Conservation (phyloP, 1,140 invertebrate genomes). For the Tigriopus japonicus region DNA sequence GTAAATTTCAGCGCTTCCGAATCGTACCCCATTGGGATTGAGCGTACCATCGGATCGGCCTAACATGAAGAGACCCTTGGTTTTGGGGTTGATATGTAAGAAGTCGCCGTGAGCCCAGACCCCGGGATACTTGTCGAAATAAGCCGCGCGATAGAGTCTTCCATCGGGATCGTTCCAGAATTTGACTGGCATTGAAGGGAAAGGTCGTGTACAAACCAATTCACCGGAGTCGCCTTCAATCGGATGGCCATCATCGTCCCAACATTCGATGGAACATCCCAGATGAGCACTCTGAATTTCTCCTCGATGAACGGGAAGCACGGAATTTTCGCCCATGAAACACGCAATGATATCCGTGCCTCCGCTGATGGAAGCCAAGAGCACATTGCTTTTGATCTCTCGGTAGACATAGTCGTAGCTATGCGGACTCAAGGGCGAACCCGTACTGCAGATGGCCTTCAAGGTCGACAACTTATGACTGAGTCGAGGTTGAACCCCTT, state of each 20-base stretch:
- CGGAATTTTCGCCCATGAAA: constrained; percentile 36
- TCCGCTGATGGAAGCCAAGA: constrained; percentile 37
- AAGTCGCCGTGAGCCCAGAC: constrained; percentile 36
- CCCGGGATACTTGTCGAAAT: constrained; percentile 28
- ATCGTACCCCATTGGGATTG: constrained; percentile 41
- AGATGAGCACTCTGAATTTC: constrained; percentile 35
- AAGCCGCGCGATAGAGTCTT: constrained; percentile 34
- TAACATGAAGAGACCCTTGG: constrained; percentile 34
- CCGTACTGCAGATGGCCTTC: constrained; percentile 35
- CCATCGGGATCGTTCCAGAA: constrained; percentile 37
- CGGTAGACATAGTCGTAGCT: constrained; percentile 37
- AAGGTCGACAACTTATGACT: constrained; percentile 30
- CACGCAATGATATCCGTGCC: constrained; percentile 40
- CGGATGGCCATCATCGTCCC: constrained; percentile 26
- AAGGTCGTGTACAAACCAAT: constrained; percentile 36
- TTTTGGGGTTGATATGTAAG: constrained; percentile 31
- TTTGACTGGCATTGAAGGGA: constrained; percentile 38
- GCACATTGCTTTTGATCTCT: constrained; percentile 32
- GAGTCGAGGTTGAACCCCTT: constrained; percentile 16
- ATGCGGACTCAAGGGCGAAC: constrained; percentile 34
- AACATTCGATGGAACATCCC: constrained; percentile 29
- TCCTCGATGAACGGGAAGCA: constrained; percentile 33
- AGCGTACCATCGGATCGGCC: constrained; percentile 37
- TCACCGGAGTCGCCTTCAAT: constrained; percentile 34
- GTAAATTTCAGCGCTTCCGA: constrained; percentile 42